These are phyloP conservation scores for Cotesia typhae DNA, from an alignment of 1,140 invertebrate genomes.

Conservation along the genomic window DNA sequence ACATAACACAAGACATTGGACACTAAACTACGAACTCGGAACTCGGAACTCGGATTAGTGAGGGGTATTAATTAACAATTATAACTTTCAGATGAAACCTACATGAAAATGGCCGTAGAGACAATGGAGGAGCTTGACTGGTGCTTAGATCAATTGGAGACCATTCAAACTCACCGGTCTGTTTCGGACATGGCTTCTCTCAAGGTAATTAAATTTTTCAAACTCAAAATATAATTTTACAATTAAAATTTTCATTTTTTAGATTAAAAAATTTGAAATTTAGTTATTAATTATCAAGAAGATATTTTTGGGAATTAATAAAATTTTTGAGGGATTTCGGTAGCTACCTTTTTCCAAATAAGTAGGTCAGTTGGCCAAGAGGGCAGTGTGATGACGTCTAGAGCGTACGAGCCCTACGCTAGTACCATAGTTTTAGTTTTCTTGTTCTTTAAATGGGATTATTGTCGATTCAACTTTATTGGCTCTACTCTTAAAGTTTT, in stretches of 20 bases:
- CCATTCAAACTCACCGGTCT: conserved; percentile 98
- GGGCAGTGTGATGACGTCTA: conserved; percentile 20
- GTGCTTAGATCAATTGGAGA: conserved; percentile 99
- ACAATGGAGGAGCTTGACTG: conserved; percentile 99
- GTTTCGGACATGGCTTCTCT: conserved; percentile 99
- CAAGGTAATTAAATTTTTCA: conserved; percentile 77
- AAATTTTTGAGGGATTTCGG: conserved; percentile 19
- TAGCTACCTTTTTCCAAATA: not conserved
- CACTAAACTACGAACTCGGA: too few relatives aligned
- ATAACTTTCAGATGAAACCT: conserved; percentile 82
- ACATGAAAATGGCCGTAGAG: conserved; percentile 91
- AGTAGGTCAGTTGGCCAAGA: conserved; percentile 34
- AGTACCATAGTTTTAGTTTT: not conserved
- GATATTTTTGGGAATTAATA: too few relatives aligned
- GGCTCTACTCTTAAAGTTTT: not conserved
- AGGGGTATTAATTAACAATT: not conserved
- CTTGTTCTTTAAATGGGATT: not conserved
- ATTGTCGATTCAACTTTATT: conserved; percentile 7
- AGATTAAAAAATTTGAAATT: too few relatives aligned
- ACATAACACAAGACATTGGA: too few relatives aligned
- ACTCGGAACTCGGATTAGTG: not conserved
- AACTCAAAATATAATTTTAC: not conserved
- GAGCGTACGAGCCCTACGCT: not conserved
- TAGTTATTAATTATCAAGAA: too few relatives aligned
- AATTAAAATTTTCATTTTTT: not conserved